phyloP scores from a whole-genome alignment of 2,113 vertebrate genomes.

The Pelusios castaneus region DNA sequence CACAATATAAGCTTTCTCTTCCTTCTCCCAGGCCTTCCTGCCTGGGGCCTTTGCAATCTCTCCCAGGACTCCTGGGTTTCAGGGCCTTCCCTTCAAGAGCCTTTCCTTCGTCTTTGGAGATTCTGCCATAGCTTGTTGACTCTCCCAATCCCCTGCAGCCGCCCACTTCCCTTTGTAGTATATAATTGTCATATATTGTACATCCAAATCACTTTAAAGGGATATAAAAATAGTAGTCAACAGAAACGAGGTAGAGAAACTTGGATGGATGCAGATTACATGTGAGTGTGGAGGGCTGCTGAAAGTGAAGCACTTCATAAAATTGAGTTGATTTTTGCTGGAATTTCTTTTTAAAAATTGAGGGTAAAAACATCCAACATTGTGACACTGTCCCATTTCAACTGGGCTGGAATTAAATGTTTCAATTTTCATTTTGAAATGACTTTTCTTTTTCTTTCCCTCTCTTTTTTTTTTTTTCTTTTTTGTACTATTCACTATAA shows the following conservation, averaged over 20 bases:
- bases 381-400: not conserved
- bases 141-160: too few species aligned
- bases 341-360: not conserved
- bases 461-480: too few species aligned
- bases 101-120: too few species aligned
- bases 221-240: not conserved
- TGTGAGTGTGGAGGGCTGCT: too few species aligned
- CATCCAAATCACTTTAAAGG: not conserved
- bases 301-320: not conserved
- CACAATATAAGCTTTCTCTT: not conserved
- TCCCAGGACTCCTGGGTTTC: too few species aligned
- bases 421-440: not conserved
- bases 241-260: not conserved
- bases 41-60: not conserved
- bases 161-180: too few species aligned
- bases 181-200: too few species aligned
- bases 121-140: too few species aligned
- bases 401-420: not conserved
- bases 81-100: too few species aligned
- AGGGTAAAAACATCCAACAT: not conserved
- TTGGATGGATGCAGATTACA: not conserved
- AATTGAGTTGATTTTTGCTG: not conserved
- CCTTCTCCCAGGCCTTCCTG: not conserved
- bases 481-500: not conserved
- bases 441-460: not conserved